Percentiles rank a stretch among this genome's conserved stretches.
phyloP scores from a whole-genome alignment of 2,113 vertebrate genomes.

The Elephas maximus region DNA sequence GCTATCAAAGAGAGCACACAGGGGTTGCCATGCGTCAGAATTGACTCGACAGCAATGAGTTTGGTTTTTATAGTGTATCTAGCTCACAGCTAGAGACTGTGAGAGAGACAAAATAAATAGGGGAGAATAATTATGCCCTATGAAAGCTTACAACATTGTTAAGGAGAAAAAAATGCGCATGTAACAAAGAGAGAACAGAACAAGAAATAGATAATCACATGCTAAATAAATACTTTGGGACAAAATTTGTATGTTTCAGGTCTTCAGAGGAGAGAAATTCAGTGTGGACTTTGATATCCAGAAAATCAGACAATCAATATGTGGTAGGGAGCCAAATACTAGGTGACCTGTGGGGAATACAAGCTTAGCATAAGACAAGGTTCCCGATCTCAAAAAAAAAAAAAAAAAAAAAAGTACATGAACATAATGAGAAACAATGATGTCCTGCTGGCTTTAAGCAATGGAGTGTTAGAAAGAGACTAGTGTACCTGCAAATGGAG shows the following conservation, averaged over 20 bases:
- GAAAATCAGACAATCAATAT: not conserved
- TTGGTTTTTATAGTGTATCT: not conserved
- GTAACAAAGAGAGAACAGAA: not conserved
- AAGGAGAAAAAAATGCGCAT: not conserved
- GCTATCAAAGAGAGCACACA: constrained; percentile 90
- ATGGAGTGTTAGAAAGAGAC: not conserved
- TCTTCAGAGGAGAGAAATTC: not conserved
- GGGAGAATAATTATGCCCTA: not conserved
- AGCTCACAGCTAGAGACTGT: not conserved
- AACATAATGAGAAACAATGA: not conserved
- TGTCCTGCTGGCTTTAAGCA: not conserved
- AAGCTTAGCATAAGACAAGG: not conserved
- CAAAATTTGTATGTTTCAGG: not conserved
- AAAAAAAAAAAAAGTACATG: not conserved
- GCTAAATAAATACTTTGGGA: not conserved
- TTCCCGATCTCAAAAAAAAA: not conserved
- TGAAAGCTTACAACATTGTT: not conserved
- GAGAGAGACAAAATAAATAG: not conserved
- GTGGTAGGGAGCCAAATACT: not conserved
- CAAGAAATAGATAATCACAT: not conserved
- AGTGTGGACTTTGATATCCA: not conserved
- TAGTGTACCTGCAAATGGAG: not conserved
- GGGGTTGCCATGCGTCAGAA: not conserved
- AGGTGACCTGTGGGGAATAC: not conserved
- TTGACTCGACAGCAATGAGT: not conserved